These are phyloP conservation scores for Heterodera filipjevi DNA, from an alignment of 2,888 invertebrate genomes.

Conservation along the genomic window DNA sequence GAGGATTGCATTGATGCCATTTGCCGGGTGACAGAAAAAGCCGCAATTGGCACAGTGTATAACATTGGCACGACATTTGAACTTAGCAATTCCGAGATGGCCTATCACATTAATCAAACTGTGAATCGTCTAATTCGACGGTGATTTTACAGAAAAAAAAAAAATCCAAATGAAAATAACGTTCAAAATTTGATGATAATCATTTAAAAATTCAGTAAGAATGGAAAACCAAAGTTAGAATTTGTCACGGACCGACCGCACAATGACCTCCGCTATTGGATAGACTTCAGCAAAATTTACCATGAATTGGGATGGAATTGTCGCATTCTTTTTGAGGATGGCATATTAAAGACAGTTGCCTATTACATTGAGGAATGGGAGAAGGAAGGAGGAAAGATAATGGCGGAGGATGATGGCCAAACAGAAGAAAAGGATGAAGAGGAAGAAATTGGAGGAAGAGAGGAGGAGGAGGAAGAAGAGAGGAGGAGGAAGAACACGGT, in stretches of 20 bases:
- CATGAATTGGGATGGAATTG: constrained; percentile 59
- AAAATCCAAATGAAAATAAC: background rate
- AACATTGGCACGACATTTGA: constrained; percentile 64
- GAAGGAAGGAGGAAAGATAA: too few relatives aligned
- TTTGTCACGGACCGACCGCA: constrained; percentile 62
- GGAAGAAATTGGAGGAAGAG: background rate
- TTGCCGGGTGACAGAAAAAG: constrained; percentile 55
- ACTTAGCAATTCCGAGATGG: constrained; percentile 64
- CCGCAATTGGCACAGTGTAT: constrained; percentile 56
- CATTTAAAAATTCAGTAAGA: constrained; percentile 49
- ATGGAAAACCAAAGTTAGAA: constrained; percentile 47
- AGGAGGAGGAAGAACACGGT: too few relatives aligned
- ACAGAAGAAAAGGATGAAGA: background rate
- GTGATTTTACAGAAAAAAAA: background rate
- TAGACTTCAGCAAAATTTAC: constrained; percentile 60
- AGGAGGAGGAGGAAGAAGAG: background rate
- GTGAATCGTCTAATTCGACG: constrained; percentile 45
- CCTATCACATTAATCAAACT: constrained; percentile 61
- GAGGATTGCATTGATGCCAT: background rate
- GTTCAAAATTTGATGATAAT: too few relatives aligned
- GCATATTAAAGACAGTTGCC: constrained; percentile 56
- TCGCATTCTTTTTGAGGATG: constrained; percentile 58
- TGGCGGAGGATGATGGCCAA: background rate
- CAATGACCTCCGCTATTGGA: constrained; percentile 62
- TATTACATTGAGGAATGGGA: constrained; percentile 51